These are phyloP conservation scores for Heptranchias perlo DNA, from an alignment of 2,113 vertebrate genomes.

Conservation along the genomic window DNA sequence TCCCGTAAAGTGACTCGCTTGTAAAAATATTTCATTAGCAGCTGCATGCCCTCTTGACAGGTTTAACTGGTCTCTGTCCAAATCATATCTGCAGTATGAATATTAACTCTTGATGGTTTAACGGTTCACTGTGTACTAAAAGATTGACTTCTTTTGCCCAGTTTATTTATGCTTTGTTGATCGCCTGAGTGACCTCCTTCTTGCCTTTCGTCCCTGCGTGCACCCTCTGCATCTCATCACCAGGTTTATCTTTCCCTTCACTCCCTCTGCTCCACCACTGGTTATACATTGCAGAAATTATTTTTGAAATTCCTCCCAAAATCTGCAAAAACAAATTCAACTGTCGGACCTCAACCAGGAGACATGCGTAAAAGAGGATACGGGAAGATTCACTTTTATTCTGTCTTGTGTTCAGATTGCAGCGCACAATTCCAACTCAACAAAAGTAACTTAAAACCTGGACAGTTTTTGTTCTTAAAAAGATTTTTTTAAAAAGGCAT, in stretches of 20 bases:
- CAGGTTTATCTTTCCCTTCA: background rate
- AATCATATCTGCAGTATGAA: background rate
- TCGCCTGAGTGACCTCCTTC: too few species aligned
- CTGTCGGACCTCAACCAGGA: background rate
- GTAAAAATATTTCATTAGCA: conserved; percentile 20
- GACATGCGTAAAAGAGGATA: background rate
- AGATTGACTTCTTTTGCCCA: background rate
- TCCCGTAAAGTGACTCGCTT: background rate
- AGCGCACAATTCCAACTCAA: background rate
- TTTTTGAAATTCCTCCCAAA: background rate
- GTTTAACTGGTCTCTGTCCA: background rate
- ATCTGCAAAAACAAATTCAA: background rate
- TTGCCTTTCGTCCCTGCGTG: background rate
- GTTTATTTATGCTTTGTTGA: background rate
- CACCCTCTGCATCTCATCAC: background rate
- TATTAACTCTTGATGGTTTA: background rate
- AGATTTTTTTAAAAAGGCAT: background rate
- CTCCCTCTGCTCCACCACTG: background rate
- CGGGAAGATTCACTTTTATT: background rate
- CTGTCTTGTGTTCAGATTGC: background rate
- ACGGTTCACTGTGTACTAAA: background rate
- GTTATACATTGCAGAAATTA: background rate
- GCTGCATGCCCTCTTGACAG: background rate
- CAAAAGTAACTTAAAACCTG: background rate
- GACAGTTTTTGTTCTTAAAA: background rate